Evolutionary conservation across 2,113 vertebrate species (phyloP).

Genomic region (Sapajus apella): DNA sequence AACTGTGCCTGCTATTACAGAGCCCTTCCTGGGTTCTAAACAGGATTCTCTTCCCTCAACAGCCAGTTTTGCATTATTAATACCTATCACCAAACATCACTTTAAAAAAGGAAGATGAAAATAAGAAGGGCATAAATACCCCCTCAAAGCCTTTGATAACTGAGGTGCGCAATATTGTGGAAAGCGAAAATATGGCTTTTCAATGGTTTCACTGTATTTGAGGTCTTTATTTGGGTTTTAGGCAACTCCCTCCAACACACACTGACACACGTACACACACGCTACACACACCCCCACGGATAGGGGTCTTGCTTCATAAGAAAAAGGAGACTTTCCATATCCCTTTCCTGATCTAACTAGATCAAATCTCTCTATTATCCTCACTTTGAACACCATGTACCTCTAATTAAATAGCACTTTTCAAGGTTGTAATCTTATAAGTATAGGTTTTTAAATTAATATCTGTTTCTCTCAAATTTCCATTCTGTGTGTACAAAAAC

Average conservation of each 20-base stretch:
- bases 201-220: neutral
- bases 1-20: neutral
- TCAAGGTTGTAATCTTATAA: neutral
- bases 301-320: neutral
- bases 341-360: neutral
- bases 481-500: neutral
- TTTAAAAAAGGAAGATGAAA: neutral
- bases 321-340: neutral
- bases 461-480: neutral
- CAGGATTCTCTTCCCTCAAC: neutral
- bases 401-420: neutral
- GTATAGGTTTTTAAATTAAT: neutral
- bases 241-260: neutral
- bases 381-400: neutral
- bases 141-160: neutral
- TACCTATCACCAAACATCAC: neutral
- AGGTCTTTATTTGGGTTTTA: neutral
- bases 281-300: neutral
- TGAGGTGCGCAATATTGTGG: neutral
- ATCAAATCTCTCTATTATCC: neutral
- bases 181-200: neutral
- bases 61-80: neutral
- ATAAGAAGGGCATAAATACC: neutral
- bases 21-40: neutral
- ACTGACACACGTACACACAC: accelerated